phyloP scores from a whole-genome alignment of 1,140 invertebrate genomes.

The Orchesella cincta region DNA sequence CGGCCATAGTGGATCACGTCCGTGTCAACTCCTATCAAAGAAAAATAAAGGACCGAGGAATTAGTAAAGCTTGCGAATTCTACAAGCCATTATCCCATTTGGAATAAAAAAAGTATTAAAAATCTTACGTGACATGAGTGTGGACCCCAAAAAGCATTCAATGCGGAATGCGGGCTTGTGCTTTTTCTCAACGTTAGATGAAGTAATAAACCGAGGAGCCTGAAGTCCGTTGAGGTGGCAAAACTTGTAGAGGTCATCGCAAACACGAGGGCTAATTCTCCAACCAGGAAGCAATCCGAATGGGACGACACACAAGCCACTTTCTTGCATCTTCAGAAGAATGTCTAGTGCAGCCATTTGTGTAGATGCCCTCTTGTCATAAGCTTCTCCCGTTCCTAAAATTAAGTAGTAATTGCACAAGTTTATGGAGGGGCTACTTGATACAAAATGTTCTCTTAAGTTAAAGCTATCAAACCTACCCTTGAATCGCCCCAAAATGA shows the following conservation, averaged over 20 bases:
- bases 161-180: neutral
- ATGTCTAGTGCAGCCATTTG: slow-evolving; percentile 5
- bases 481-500: too few species aligned
- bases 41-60: too few species aligned
- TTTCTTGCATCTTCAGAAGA: neutral
- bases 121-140: neutral
- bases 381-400: neutral
- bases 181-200: neutral
- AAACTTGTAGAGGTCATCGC: neutral
- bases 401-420: too few species aligned
- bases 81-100: too few species aligned
- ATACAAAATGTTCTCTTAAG: too few species aligned
- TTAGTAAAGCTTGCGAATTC: too few species aligned
- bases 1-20: too few species aligned
- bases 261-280: neutral
- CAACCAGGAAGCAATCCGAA: neutral
- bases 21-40: too few species aligned
- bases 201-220: neutral
- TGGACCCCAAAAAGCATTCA: neutral
- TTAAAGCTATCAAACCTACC: too few species aligned
- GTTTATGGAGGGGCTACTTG: too few species aligned
- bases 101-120: too few species aligned
- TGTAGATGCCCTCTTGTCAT: neutral
- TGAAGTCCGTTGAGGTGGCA: neutral
- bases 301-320: neutral